Evolutionary conservation across 2,113 vertebrate genomes (phyloP).

Genomic region (Catharus bicknelli): DNA sequence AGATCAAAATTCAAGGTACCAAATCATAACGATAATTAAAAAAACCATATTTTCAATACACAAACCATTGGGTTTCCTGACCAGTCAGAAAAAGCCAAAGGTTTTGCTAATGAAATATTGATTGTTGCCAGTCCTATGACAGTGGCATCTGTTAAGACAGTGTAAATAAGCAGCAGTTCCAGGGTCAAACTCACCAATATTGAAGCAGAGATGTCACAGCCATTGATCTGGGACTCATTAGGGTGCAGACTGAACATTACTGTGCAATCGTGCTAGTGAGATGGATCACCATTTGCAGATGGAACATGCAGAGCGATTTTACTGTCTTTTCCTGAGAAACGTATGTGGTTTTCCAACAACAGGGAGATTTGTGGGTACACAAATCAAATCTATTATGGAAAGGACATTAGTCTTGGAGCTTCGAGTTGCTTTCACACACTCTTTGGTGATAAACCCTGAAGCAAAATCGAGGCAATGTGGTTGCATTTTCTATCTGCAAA

Average conservation of each 20-base stretch:
- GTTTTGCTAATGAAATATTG: constrained; percentile 65
- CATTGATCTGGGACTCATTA: constrained; percentile 46
- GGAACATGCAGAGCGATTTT: neutral
- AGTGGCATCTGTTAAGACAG: constrained; percentile 10
- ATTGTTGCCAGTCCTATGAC: constrained; percentile 42
- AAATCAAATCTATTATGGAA: constrained; percentile 13
- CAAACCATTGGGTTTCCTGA: neutral
- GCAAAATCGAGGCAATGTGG: neutral
- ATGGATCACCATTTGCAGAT: constrained; percentile 8
- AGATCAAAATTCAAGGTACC: neutral
- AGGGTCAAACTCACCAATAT: constrained; percentile 34
- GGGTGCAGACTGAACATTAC: constrained; percentile 30
- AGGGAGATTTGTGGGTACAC: constrained; percentile 5
- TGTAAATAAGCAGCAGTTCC: constrained; percentile 40
- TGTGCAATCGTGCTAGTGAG: neutral
- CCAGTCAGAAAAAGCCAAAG: neutral
- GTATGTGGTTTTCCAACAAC: neutral
- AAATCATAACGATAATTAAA: neutral
- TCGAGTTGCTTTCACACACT: neutral
- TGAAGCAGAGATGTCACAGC: constrained; percentile 34
- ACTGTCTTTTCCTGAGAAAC: neutral
- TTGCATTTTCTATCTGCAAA: neutral
- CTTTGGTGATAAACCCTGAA: neutral
- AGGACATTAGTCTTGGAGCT: neutral
- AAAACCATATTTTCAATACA: neutral